phyloP scores from a whole-genome alignment of 2,113 vertebrate genomes.

The Protobothrops flavoviridis region DNA sequence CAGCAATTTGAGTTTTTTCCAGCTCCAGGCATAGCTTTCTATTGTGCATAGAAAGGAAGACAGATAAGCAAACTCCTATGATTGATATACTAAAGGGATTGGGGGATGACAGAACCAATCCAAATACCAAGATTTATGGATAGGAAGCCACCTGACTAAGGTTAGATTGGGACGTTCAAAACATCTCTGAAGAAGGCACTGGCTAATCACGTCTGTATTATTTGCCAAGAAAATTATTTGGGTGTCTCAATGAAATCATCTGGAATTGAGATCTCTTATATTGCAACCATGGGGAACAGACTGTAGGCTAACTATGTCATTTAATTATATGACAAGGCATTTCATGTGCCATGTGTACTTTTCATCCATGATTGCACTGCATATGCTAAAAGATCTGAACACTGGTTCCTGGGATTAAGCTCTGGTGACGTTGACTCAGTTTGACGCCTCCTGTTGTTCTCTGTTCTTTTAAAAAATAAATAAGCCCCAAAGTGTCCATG shows the following conservation, averaged over 20 bases:
- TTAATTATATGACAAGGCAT: background rate
- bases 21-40: background rate
- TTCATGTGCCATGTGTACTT: background rate
- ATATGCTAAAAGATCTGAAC: background rate
- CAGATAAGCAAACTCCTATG: background rate
- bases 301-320: background rate
- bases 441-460: background rate
- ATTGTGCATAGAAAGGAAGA: background rate
- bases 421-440: background rate
- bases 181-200: background rate
- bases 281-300: background rate
- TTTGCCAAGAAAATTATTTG: background rate
- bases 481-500: background rate
- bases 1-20: background rate
- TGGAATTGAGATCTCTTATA: background rate
- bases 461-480: background rate
- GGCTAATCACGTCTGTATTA: background rate
- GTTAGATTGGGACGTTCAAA: background rate
- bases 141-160: background rate
- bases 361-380: background rate
- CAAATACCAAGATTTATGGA: background rate
- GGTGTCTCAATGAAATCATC: background rate
- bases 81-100: background rate
- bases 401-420: background rate
- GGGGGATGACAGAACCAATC: background rate